A percentile compares a stretch with the other conserved stretches of the same genome.
Conservation (phyloP, 1,140 invertebrate genomes). For the Plectrocnemia conspersa region DNA sequence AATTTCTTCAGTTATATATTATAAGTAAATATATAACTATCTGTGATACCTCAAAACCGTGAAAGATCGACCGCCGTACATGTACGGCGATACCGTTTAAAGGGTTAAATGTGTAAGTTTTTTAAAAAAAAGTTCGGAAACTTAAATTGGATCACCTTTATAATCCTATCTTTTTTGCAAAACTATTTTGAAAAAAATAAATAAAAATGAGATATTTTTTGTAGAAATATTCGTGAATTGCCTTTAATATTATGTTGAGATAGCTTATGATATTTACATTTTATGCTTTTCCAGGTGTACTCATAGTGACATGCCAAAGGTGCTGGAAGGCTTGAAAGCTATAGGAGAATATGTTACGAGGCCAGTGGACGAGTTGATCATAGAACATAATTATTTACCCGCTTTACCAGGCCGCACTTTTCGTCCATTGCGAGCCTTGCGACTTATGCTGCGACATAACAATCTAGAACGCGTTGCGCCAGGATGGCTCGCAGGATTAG, state of each 20-base stretch:
- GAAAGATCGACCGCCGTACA: no score
- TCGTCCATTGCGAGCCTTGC: slow-evolving; percentile 65
- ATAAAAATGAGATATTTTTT: not conserved
- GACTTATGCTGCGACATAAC: slow-evolving; percentile 78
- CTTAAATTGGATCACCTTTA: no score
- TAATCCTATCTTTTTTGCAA: no score
- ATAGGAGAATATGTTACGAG: slow-evolving; percentile 63
- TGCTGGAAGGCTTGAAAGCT: slow-evolving; percentile 66
- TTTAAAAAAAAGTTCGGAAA: no score
- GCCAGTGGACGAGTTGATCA: slow-evolving; percentile 76
- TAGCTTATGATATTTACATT: slow-evolving; percentile 2
- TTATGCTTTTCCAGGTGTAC: slow-evolving; percentile 64
- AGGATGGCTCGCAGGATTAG: slow-evolving; percentile 73
- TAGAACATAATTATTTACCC: slow-evolving; percentile 80
- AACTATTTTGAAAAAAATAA: not conserved
- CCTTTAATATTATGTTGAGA: not conserved
- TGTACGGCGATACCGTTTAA: no score
- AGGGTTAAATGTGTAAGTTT: no score
- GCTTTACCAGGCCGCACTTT: slow-evolving; percentile 75
- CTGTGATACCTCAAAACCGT: no score
- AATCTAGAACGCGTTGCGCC: slow-evolving; percentile 73
- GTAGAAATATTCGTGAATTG: not conserved
- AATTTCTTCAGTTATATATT: no score
- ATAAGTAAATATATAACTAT: no score
- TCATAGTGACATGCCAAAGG: slow-evolving; percentile 73